phyloP scores from a whole-genome alignment of 2,888 invertebrate genomes.

The Lasius fuliginosus region DNA sequence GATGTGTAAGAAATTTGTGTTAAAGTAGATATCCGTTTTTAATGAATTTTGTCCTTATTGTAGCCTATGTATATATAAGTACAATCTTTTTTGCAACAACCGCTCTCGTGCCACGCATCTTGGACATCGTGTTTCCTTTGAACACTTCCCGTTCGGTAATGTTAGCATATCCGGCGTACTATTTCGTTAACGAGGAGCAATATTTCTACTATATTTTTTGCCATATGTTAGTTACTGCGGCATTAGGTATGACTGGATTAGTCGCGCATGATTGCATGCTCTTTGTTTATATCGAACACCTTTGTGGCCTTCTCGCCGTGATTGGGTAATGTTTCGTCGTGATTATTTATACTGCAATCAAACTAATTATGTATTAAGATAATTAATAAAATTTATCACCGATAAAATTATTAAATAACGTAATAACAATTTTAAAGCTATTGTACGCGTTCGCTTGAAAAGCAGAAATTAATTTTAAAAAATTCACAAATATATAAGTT shows the following conservation, averaged over 20 bases:
- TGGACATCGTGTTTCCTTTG: slow-evolving; percentile 30
- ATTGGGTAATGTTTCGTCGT: slow-evolving; percentile 28
- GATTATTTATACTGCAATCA: not conserved
- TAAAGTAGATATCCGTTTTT: not conserved
- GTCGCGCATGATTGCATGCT: slow-evolving; percentile 32
- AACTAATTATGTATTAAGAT: not conserved
- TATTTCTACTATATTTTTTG: slow-evolving; percentile 35
- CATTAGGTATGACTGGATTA: slow-evolving; percentile 4
- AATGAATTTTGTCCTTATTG: not conserved
- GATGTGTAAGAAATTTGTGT: too few relatives aligned
- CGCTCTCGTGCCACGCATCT: slow-evolving; percentile 1
- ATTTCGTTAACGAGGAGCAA: slow-evolving; percentile 18
- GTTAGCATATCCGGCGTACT: slow-evolving; percentile 25
- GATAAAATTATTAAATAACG: too few relatives aligned
- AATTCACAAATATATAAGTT: not conserved
- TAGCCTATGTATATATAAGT: not conserved
- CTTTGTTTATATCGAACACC: slow-evolving; percentile 22
- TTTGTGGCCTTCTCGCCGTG: slow-evolving; percentile 2
- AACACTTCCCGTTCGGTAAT: slow-evolving; percentile 32
- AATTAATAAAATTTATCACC: not conserved
- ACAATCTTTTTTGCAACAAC: slow-evolving; percentile 8
- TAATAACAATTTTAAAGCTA: not conserved
- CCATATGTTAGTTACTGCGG: not conserved
- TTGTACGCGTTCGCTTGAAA: not conserved
- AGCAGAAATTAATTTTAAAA: not conserved